Evolutionary conservation across 2,797 vertebrate species (phyloP).

Genomic region (Rhinichthys osculus): DNA sequence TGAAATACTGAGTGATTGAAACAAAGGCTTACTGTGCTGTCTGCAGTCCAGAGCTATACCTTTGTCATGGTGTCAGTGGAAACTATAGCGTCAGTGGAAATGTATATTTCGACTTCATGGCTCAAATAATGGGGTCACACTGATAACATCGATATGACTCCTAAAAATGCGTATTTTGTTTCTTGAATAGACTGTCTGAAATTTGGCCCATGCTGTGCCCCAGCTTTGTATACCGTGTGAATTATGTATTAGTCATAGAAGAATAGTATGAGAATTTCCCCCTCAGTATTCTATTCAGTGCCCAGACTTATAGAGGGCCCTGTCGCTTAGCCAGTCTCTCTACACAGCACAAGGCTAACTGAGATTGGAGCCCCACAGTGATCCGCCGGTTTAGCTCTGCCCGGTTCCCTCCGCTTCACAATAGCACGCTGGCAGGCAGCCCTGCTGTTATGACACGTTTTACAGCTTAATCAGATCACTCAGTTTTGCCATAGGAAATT

Average conservation of each 20-base stretch:
- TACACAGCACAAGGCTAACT: conserved; percentile 17
- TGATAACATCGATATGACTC: conserved; percentile 9
- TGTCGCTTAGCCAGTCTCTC: conserved; percentile 1
- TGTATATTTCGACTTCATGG: conserved; percentile 7
- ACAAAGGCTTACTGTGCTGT: conserved; percentile 39
- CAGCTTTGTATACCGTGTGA: conserved; percentile 13
- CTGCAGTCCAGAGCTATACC: conserved; percentile 28
- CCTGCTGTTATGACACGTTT: conserved; percentile 54
- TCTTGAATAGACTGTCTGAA: conserved; percentile 38
- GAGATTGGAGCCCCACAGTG: conserved; percentile 37
- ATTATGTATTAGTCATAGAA: conserved; percentile 19
- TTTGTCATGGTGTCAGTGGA: conserved; percentile 39
- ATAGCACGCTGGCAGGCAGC: conserved; percentile 50
- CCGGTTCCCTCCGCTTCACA: conserved; percentile 26
- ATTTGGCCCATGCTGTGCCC: conserved; percentile 13
- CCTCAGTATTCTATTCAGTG: conserved; percentile 21
- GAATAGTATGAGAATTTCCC: conserved; percentile 20
- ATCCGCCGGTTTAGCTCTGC: conserved; percentile 29
- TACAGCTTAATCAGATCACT: conserved; percentile 65
- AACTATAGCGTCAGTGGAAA: conserved; percentile 33
- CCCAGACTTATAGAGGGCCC: neutral
- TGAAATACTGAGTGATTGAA: conserved; percentile 48
- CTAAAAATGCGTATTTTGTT: conserved; percentile 23
- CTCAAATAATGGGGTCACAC: conserved; percentile 30
- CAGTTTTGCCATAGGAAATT: conserved; percentile 67